phyloP scores from a whole-genome alignment of 2,113 vertebrate genomes.

The Ariopsis seemanni region DNA sequence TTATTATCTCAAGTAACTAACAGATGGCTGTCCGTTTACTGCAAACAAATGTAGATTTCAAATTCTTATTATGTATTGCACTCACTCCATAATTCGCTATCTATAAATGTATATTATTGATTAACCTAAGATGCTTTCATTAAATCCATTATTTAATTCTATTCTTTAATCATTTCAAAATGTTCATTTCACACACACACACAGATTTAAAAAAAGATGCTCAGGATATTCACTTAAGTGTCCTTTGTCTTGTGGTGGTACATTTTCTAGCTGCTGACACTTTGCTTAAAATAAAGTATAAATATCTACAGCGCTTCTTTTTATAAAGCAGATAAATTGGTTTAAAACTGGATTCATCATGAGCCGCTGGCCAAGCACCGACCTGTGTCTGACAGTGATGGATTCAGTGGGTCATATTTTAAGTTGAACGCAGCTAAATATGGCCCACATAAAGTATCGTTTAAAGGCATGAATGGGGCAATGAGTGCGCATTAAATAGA shows the following conservation, averaged over 20 bases:
- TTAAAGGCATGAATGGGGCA: background rate
- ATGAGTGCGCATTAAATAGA: background rate
- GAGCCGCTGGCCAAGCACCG: slow-evolving; percentile 61
- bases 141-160: background rate
- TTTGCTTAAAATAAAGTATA: slow-evolving; percentile 63
- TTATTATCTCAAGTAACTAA: background rate
- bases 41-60: background rate
- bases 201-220: background rate
- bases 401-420: slow-evolving; percentile 59
- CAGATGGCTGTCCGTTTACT: background rate
- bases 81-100: background rate
- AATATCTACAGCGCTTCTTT: slow-evolving; percentile 55
- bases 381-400: slow-evolving; percentile 65
- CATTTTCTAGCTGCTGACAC: slow-evolving; percentile 57
- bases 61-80: background rate
- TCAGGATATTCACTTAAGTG: background rate
- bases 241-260: background rate
- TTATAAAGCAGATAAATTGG: slow-evolving; percentile 70
- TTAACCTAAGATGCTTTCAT: background rate
- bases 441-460: slow-evolving; percentile 10
- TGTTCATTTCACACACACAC: background rate
- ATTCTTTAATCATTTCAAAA: background rate
- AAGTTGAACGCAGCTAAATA: slow-evolving; percentile 37
- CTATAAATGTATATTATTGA: background rate
- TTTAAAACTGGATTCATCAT: slow-evolving; percentile 65